A percentile compares a stretch with the other conserved stretches of the same genome.
These are phyloP conservation scores for Mystacornis crossleyi DNA, from an alignment of 2,113 vertebrate genomes.

Conservation along the genomic window DNA sequence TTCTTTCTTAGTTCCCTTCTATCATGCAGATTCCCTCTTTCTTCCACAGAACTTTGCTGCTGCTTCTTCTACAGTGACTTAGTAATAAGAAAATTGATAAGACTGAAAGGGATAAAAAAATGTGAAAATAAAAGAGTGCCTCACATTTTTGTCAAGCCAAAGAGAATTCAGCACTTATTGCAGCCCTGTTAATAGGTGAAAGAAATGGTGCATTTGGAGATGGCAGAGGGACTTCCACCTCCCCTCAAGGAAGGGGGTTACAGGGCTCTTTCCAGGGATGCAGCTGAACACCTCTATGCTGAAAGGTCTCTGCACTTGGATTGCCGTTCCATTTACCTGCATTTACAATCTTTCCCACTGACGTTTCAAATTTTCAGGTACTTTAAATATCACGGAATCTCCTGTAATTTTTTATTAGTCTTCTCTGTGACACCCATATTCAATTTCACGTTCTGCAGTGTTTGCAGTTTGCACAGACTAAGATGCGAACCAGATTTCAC, in stretches of 20 bases:
- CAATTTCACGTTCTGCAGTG: rapidly evolving
- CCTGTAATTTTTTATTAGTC: not conserved
- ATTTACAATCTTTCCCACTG: not conserved
- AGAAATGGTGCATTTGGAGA: not conserved
- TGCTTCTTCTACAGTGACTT: not conserved
- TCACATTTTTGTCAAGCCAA: not conserved
- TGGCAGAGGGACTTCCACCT: rapidly evolving
- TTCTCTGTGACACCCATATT: not conserved
- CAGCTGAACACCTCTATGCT: rapidly evolving
- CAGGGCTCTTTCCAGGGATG: not conserved
- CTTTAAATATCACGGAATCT: not conserved
- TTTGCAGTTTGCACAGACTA: not conserved
- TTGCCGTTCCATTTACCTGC: not conserved
- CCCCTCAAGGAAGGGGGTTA: rapidly evolving
- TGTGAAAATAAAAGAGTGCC: not conserved
- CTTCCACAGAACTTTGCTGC: rapidly evolving
- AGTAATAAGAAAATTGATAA: not conserved
- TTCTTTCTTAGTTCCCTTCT: not conserved
- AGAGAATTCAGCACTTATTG: not conserved
- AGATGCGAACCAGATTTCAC: not conserved
- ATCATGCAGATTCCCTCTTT: not conserved
- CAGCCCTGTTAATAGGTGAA: not conserved
- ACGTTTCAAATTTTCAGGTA: not conserved
- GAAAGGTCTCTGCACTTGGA: not conserved
- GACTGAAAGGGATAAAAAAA: not conserved